Percentiles rank a stretch among this genome's conserved stretches.
These are phyloP conservation scores for Physella acuta DNA, from an alignment of 1,140 invertebrate species.

Conservation along the genomic window DNA sequence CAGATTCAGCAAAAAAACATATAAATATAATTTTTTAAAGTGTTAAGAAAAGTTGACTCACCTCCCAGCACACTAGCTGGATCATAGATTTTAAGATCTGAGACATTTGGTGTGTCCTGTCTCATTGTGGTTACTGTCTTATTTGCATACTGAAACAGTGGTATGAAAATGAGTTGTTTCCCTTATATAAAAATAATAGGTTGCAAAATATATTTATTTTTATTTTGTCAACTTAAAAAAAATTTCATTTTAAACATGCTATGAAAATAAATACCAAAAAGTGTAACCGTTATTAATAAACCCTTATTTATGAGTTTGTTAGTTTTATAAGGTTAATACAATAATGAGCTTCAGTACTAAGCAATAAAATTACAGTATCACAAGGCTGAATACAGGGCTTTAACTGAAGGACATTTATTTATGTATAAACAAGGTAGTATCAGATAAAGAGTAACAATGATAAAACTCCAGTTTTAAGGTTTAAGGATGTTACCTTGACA, in stretches of 20 bases:
- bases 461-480: slow-evolving; percentile 28
- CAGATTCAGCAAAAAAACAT: too few relatives aligned
- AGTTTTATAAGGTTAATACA: too few relatives aligned
- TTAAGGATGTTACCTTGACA: slow-evolving; percentile 64
- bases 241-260: too few relatives aligned
- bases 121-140: slow-evolving; percentile 53
- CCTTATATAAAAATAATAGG: too few relatives aligned
- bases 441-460: not conserved
- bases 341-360: not conserved
- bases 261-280: too few relatives aligned
- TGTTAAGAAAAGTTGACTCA: slow-evolving; percentile 17
- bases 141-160: slow-evolving; percentile 27
- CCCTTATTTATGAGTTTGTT: too few relatives aligned
- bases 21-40: too few relatives aligned
- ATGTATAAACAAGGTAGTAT: not conserved
- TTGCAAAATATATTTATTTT: too few relatives aligned
- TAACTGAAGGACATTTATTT: not conserved
- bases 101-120: slow-evolving; percentile 69
- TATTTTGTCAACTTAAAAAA: too few relatives aligned
- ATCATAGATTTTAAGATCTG: slow-evolving; percentile 74
- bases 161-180: too few relatives aligned
- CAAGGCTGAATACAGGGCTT: not conserved
- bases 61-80: slow-evolving; percentile 64
- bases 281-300: too few relatives aligned
- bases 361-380: not conserved